Conservation (phyloP, 2,797 vertebrate genomes). For the Esox lucius region DNA sequence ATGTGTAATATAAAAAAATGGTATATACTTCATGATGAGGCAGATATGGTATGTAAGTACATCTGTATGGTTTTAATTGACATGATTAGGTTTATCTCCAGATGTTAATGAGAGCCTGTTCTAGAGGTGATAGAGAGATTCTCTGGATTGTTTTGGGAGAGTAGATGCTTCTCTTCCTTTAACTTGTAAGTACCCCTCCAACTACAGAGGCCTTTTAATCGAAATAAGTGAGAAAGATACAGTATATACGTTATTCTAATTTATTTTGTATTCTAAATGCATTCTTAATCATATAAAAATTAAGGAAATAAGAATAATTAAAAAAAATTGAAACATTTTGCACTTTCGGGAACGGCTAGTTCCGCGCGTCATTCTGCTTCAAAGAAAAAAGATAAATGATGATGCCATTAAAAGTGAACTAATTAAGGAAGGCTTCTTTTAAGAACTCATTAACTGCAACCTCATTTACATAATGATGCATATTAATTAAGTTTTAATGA, state of each 20-base stretch:
- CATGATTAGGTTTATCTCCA: constrained; percentile 38
- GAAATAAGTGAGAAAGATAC: constrained; percentile 45
- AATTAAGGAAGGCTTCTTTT: constrained; percentile 99
- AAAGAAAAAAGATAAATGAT: constrained; percentile 99
- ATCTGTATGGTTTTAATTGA: constrained; percentile 17
- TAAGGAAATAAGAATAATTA: constrained; percentile 91
- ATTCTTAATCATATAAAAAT: constrained; percentile 86
- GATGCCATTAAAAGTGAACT: constrained; percentile 99
- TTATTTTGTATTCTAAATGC: constrained; percentile 66
- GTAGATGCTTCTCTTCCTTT: constrained; percentile 42
- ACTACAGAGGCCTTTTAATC: constrained; percentile 49
- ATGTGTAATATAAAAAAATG: background rate
- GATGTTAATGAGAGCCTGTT: constrained; percentile 36
- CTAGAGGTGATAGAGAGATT: constrained; percentile 45
- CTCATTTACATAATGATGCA: constrained; percentile 99
- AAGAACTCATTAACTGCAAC: constrained; percentile 99
- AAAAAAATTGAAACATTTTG: constrained; percentile 76
- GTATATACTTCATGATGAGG: background rate
- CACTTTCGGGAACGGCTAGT: constrained; percentile 94
- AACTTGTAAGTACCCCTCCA: constrained; percentile 47
- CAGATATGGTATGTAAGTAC: background rate
- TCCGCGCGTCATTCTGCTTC: constrained; percentile 94
- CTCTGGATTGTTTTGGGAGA: constrained; percentile 45
- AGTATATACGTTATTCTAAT: constrained; percentile 74
- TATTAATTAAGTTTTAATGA: constrained; percentile 99